Base-by-base conservation (phyloP, 2,888 invertebrate species). In the Masnerella sp. region DNA sequence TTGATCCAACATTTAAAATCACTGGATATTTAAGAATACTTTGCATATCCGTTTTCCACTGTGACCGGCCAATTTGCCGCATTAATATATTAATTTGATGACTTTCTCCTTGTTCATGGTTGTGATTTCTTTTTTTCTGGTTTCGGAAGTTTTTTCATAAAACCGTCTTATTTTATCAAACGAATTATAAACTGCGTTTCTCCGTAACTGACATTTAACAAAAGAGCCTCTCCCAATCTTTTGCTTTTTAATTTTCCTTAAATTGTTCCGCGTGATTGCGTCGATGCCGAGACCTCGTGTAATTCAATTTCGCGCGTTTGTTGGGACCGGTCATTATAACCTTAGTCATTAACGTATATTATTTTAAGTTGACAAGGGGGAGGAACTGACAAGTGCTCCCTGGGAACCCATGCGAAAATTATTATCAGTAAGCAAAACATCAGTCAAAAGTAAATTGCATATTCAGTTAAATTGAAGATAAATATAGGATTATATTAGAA, bases 291-390 rank as follows among this genome's bases (percentile, higher is more conserved):
- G 9, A 5, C 2, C 25, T 40, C 30, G 20, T 20, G 40, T 56
- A 49, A 67, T 40, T 47, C 32, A 67, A 51, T 52, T 45, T 59
- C 11, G 52, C 54, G 38, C 52, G 18, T 15, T 61, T 40, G 22
- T 43, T n/a, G 61, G 20, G 30, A 59, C 45, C 34, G 40, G 17
- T 69, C 20, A 36, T 54, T 40, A 54, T 69, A 32, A 45, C 42
- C n/a, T 69, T 61, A 61, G 61, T 69, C 61, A 54, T 61, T 70
- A 62, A 49, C 51, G 49, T 56, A 56, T n/a, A 42, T 62, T 70
- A 54, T 32, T 45, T 28, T 54, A 62, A 70, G 40, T 28, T 40
- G 40, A 20, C 40, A 45, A 40, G 49, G 34, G 15, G 40, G 22
- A 40, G 15, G 8, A 51, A 52, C 51, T 40, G 11, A 32, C 22